Base-by-base conservation (phyloP, 1,140 invertebrate species). In the Diachasma alloeum region DNA sequence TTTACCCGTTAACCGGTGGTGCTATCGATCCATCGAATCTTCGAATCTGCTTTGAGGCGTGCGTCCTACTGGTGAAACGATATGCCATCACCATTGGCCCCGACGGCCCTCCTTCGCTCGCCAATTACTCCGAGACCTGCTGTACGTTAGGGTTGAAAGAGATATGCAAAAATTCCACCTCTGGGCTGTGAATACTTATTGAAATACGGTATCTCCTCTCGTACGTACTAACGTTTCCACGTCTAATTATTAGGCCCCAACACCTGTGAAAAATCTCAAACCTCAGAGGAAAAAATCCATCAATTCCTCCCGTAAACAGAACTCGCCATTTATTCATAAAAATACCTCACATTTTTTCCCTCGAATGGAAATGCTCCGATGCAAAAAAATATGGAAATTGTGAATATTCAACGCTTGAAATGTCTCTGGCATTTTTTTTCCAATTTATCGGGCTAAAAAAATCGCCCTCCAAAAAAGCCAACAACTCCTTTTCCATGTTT, bases 1-100 rank as follows among this genome's bases (percentile, higher is more conserved):
- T 76, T 76, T 76, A 76, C 71, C 75, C 69, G 75, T 76, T 76
- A 76, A 71, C 75, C 71, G 46, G 75, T 71, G 75, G 69, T 42
- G 56, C 46, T 76, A 76, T 76, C 75, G 75, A 72, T 76, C 71
- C 59, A 44, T 66, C 68, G 53, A 70, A 76, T 76, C 75, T 76
- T 71, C n/a, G 75, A 24, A 72, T 76, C 69, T 59, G 69, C 37
- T 76, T 42, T 76, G n/a, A 22, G 19, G 15, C n/a, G n/a, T 56
- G 1, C 48, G 48, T 56, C 48, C 48, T 56, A 56, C 48, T 56
- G 48, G 48, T 56, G 19, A 56, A 56, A 56, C 48, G 48, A 56
- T 56, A 56, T 56, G n/a, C 48, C 19, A 8, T 15, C 6, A 8
- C 48, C n/a, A 8, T 56, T 4, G 48, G 19, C 19, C 48, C n/a